Percentiles rank a stretch among this genome's conserved stretches.
Conservation (phyloP, 2,797 vertebrate species). For the Allochrocebus solatus region DNA sequence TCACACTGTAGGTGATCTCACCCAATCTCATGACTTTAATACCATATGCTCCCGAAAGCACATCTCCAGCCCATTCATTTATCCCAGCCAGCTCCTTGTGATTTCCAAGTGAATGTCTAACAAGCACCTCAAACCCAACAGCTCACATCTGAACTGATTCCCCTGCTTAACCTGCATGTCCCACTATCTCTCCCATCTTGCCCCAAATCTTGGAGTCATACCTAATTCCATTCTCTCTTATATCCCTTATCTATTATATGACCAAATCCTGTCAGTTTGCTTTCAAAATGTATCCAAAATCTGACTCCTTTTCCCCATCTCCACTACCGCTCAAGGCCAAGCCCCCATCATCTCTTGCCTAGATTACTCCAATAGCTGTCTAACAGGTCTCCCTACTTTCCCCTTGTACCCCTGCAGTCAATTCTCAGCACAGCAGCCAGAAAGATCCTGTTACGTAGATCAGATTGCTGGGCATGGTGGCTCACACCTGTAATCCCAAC, state of each 20-base stretch:
- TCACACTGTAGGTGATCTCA: background rate
- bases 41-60: background rate
- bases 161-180: background rate
- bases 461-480: background rate
- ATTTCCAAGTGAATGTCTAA: background rate
- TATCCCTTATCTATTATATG: background rate
- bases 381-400: background rate
- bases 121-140: background rate
- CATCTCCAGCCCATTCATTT: background rate
- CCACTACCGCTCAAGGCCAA: background rate
- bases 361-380: background rate
- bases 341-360: background rate
- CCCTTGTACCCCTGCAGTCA: background rate
- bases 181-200: background rate
- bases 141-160: background rate
- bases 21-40: background rate
- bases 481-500: background rate
- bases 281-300: background rate
- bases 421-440: background rate
- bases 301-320: background rate
- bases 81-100: background rate
- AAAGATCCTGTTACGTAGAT: background rate
- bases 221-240: background rate
- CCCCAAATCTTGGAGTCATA: background rate
- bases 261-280: background rate